These are phyloP conservation scores for Larimichthys crocea DNA, from an alignment of 2,113 vertebrate genomes.

Conservation along the genomic window DNA sequence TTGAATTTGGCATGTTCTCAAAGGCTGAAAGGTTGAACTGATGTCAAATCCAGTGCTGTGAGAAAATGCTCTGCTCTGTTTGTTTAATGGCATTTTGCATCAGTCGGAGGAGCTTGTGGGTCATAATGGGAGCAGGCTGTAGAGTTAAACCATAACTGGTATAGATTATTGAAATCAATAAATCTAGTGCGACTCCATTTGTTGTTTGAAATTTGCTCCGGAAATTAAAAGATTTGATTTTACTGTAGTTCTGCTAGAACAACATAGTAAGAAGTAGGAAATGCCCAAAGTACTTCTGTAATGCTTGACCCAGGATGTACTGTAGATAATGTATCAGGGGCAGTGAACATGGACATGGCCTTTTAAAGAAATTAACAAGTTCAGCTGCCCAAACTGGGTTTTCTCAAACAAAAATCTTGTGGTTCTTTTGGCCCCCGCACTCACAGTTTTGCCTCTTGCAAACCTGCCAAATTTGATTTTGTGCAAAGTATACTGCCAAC, in stretches of 20 bases:
- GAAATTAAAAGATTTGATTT: conserved; percentile 3
- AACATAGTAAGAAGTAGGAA: background rate
- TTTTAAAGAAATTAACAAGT: background rate
- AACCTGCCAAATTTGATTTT: conserved; percentile 49
- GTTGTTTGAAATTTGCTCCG: conserved; percentile 7
- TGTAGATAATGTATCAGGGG: background rate
- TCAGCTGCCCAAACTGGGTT: background rate
- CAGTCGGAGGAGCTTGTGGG: background rate
- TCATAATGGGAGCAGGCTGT: background rate
- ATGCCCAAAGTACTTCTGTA: background rate
- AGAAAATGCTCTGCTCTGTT: background rate
- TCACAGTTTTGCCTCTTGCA: background rate
- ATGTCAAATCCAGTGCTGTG: conserved; percentile 20
- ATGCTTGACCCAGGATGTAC: background rate
- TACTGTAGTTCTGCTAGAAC: background rate
- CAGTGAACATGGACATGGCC: background rate
- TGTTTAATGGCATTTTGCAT: background rate
- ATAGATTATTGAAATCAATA: background rate
- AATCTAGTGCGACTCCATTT: accelerated
- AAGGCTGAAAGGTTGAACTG: conserved; percentile 11
- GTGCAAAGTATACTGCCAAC: conserved; percentile 50
- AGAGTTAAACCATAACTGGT: conserved; percentile 7
- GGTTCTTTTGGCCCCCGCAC: background rate
- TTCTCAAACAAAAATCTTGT: background rate
- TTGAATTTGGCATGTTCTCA: conserved; percentile 46